These are phyloP conservation scores for Andrena fulva DNA, from an alignment of 2,888 invertebrate genomes.

Conservation along the genomic window DNA sequence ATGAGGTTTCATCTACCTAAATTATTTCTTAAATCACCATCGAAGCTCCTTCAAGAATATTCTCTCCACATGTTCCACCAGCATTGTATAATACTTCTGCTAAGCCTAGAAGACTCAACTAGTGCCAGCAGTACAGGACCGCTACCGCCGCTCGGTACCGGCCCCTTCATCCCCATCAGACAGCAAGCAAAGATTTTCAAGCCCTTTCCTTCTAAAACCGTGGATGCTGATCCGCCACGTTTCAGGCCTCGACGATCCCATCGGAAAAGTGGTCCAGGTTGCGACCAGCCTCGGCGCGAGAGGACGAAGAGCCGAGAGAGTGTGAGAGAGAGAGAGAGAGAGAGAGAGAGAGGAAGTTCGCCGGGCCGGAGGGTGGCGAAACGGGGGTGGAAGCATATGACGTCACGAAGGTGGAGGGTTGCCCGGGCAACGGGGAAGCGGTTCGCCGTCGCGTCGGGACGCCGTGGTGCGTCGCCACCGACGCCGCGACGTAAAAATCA, in stretches of 20 bases:
- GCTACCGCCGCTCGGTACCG: too few species aligned
- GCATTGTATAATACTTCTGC: too few species aligned
- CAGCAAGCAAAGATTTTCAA: too few species aligned
- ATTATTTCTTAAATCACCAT: too few species aligned
- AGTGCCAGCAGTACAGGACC: too few species aligned
- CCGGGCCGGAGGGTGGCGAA: conserved; percentile 46
- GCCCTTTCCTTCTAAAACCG: too few species aligned
- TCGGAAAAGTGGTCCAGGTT: not conserved
- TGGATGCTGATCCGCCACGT: not conserved
- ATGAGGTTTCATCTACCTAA: too few species aligned
- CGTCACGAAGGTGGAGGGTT: conserved; percentile 79
- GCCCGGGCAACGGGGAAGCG: conserved; percentile 80
- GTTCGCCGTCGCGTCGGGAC: conserved; percentile 78
- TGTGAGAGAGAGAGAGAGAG: conserved; percentile 31
- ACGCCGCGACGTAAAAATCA: conserved; percentile 83
- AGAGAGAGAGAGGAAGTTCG: conserved; percentile 25
- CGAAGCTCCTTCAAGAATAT: too few species aligned
- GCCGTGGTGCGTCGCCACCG: conserved; percentile 82
- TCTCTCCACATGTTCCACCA: too few species aligned
- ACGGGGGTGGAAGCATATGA: conserved; percentile 68
- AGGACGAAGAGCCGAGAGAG: conserved; percentile 7
- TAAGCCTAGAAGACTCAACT: too few species aligned
- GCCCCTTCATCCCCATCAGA: too few species aligned
- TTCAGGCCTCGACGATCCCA: not conserved
- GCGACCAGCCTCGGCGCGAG: not conserved